Evolutionary conservation across 2,113 vertebrate species (phyloP).

Genomic region (Sigmodon hispidus): DNA sequence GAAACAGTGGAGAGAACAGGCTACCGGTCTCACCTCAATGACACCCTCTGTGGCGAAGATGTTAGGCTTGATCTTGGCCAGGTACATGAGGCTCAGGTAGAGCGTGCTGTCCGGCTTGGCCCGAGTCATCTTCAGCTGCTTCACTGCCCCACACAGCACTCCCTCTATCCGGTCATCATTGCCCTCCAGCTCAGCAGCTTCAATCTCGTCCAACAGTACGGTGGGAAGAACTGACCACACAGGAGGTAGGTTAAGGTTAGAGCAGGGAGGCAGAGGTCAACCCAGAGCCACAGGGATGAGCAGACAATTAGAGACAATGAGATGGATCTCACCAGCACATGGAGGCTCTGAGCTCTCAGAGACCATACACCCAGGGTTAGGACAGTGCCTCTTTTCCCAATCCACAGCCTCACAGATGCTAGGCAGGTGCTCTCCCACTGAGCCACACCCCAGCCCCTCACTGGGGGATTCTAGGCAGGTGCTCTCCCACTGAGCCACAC

Average conservation of each 20-base stretch:
- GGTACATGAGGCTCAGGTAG: conserved; percentile 97
- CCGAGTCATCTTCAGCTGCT: conserved; percentile 95
- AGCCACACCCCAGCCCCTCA: background rate
- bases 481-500: background rate
- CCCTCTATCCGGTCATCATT: conserved; percentile 97
- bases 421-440: background rate
- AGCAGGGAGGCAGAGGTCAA: accelerated
- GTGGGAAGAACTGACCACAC: conserved; percentile 90
- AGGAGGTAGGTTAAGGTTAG: accelerated
- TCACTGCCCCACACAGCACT: conserved; percentile 95
- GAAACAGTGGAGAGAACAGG: too few species aligned
- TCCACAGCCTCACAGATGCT: background rate
- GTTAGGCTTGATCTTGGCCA: conserved; percentile 99
- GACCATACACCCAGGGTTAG: background rate
- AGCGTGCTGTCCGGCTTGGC: conserved; percentile 95
- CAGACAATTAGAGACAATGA: background rate
- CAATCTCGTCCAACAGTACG: conserved; percentile 94
- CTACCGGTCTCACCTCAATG: conserved; percentile 90
- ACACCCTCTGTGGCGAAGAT: conserved; percentile 98
- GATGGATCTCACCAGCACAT: background rate
- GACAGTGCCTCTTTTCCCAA: background rate
- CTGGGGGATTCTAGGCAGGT: background rate
- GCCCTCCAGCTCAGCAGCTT: conserved; percentile 94
- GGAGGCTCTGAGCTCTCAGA: background rate
- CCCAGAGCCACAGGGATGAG: background rate